A percentile compares a stretch with the other conserved stretches of the same genome.
Evolutionary conservation across 2,797 vertebrate genomes (phyloP).

Genomic region (Acrossocheilus fasciatus): DNA sequence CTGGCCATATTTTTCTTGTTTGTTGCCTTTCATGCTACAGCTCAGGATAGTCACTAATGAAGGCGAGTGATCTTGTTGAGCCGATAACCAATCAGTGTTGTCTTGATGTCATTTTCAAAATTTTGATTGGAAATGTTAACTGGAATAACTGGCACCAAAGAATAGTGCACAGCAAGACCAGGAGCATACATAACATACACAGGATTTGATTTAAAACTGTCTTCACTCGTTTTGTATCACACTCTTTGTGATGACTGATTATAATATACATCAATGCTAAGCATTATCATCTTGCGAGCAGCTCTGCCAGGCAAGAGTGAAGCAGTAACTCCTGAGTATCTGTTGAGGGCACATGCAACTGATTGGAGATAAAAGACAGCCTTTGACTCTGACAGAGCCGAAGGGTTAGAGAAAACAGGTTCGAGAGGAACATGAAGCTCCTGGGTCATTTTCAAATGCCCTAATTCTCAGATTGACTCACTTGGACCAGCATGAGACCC

Average conservation of each 20-base stretch:
- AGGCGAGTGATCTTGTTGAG: background rate
- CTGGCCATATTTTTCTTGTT: background rate
- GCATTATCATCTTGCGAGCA: conserved; percentile 74
- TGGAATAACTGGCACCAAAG: too few species aligned
- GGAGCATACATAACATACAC: background rate
- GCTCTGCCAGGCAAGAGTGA: conserved; percentile 78
- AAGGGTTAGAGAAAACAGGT: conserved; percentile 47
- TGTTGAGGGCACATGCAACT: conserved; percentile 81
- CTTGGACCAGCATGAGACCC: conserved; percentile 60
- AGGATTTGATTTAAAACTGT: background rate
- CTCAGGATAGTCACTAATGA: background rate
- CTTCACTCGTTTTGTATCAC: conserved; percentile 5
- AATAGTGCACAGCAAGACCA: background rate
- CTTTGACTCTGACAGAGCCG: conserved; percentile 76
- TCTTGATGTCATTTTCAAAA: background rate
- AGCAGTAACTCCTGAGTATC: conserved; percentile 80
- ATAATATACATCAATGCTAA: conserved; percentile 69
- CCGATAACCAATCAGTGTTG: background rate
- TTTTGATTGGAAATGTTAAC: background rate
- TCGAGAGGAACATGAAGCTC: conserved; percentile 74
- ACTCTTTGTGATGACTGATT: conserved; percentile 67
- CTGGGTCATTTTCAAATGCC: conserved; percentile 77
- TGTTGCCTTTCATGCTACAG: background rate
- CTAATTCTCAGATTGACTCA: conserved; percentile 74
- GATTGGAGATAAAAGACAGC: conserved; percentile 80